Conservation (phyloP, 2,113 vertebrate species). For the Semnornis frantzii region DNA sequence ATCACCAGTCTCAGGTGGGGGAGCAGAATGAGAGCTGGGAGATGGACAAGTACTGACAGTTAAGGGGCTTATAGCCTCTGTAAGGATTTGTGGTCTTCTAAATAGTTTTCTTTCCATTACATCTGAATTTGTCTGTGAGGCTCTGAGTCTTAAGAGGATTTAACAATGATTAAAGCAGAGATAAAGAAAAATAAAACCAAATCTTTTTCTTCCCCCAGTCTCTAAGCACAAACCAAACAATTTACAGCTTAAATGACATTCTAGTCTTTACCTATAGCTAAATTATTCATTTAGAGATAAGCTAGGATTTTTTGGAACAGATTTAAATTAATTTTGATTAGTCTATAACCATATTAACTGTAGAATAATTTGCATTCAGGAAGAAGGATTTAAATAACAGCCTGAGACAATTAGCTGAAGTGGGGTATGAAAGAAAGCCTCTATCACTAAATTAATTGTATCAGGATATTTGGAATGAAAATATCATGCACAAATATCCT, state of each 20-base stretch:
- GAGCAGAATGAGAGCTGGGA: background rate
- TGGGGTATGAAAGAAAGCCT: background rate
- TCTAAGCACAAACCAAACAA: background rate
- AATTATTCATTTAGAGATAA: constrained; percentile 2
- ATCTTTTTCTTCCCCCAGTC: background rate
- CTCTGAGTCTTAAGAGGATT: constrained; percentile 15
- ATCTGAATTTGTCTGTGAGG: background rate
- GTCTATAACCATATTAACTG: background rate
- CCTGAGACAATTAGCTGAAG: background rate
- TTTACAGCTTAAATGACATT: constrained; percentile 13
- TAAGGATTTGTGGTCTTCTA: background rate
- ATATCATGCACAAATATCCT: background rate
- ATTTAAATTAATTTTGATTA: background rate
- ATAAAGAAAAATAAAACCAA: background rate
- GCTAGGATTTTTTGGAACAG: background rate
- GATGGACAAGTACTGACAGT: background rate
- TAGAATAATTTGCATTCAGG: background rate
- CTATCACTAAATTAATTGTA: background rate
- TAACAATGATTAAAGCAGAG: constrained; percentile 17
- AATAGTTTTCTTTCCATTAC: background rate
- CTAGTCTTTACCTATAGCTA: background rate
- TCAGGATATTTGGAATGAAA: background rate
- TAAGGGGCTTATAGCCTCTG: background rate
- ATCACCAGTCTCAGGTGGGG: background rate
- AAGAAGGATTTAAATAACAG: constrained; percentile 4